Percentiles rank a stretch among this genome's conserved stretches.
phyloP scores from a whole-genome alignment of 2,888 invertebrate species.

The Melieria omissa region DNA sequence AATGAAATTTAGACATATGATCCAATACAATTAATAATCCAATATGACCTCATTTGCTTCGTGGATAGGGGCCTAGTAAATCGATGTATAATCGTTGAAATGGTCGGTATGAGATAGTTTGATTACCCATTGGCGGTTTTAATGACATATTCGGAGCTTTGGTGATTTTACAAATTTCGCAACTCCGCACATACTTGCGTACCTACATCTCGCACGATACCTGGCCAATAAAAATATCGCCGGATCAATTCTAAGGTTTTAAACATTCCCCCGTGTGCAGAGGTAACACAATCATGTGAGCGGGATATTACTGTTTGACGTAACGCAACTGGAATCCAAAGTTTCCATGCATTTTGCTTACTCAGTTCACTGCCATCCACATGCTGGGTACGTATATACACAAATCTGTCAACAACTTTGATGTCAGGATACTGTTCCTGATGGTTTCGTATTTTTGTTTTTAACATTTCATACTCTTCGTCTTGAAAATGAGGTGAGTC shows the following conservation, averaged over 20 bases:
- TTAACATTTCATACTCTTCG: neutral
- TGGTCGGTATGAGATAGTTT: neutral
- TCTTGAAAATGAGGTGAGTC: constrained; percentile 5
- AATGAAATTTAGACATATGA: constrained; percentile 21
- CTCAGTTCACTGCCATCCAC: constrained; percentile 7
- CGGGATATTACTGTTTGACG: neutral
- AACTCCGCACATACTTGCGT: no score
- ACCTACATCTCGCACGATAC: no score
- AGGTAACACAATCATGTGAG: constrained; percentile 18
- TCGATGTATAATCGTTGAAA: constrained; percentile 12
- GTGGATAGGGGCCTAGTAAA: neutral
- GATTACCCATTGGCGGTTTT: constrained; percentile 21
- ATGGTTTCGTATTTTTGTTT: neutral
- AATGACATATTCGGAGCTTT: neutral
- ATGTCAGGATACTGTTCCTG: constrained; percentile 26
- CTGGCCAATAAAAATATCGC: no score
- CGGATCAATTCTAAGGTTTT: no score
- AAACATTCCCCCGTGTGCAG: constrained; percentile 27
- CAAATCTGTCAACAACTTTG: constrained; percentile 23
- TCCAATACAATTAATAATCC: constrained; percentile 3
- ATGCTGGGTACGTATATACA: constrained; percentile 27
- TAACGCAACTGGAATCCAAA: constrained; percentile 29
- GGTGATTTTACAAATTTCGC: no score
- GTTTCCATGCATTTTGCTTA: constrained; percentile 28
- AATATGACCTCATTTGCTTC: constrained; percentile 8